Percentiles rank a stretch among this genome's conserved stretches.
phyloP scores from a whole-genome alignment of 2,888 invertebrate species.

The Ophion ventricosus region DNA sequence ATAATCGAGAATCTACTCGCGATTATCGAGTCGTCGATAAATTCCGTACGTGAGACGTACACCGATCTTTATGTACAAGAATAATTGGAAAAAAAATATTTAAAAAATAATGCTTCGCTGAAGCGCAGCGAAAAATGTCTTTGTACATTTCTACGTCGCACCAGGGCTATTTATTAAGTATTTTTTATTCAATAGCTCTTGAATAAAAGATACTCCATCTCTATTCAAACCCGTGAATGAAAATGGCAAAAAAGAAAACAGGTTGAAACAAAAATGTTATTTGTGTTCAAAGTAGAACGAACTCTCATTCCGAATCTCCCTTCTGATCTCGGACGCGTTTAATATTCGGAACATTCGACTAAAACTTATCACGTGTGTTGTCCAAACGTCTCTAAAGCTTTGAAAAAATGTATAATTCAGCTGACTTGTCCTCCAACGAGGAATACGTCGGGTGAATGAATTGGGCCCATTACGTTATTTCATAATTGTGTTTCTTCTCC shows the following conservation, averaged over 20 bases:
- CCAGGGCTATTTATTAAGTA: background rate
- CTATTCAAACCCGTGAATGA: background rate
- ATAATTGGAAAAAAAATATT: background rate
- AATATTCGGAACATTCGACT: too few relatives aligned
- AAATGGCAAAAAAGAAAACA: background rate
- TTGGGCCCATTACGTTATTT: slow-evolving; percentile 31
- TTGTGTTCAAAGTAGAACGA: background rate
- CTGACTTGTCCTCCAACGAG: slow-evolving; percentile 1
- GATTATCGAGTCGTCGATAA: slow-evolving; percentile 32
- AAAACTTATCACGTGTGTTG: slow-evolving; percentile 33
- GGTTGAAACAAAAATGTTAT: background rate
- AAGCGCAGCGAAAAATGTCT: slow-evolving; percentile 43
- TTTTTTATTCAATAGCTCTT: too few relatives aligned
- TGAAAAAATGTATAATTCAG: slow-evolving; percentile 12
- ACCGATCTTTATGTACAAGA: slow-evolving; percentile 53
- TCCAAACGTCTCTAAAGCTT: slow-evolving; percentile 16
- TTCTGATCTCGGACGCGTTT: too few relatives aligned
- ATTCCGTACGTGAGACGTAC: slow-evolving; percentile 36
- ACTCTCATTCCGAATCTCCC: too few relatives aligned
- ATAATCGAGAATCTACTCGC: slow-evolving; percentile 35
- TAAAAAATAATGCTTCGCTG: slow-evolving; percentile 18
- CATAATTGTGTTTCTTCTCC: slow-evolving; percentile 22
- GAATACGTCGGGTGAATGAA: slow-evolving; percentile 4
- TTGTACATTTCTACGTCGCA: slow-evolving; percentile 57
- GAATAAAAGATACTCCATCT: background rate